These are phyloP conservation scores for Takifugu bimaculatus DNA, from an alignment of 2,113 vertebrate species.

Conservation along the genomic window DNA sequence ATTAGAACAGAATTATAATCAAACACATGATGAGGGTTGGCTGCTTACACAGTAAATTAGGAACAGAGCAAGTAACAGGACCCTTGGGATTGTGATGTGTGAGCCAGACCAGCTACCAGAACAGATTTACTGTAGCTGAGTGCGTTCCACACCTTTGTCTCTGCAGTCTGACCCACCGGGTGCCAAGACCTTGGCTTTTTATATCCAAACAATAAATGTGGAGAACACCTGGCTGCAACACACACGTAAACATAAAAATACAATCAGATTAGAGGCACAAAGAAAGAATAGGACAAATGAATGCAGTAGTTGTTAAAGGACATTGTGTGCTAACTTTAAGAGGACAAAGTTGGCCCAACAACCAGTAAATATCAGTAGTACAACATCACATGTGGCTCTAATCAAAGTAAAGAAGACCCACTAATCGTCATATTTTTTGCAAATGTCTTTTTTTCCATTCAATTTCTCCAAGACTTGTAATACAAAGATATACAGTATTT, in stretches of 20 bases:
- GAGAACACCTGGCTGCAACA: conserved; percentile 11
- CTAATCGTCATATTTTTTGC: neutral
- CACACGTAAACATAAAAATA: neutral
- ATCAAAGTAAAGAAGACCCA: neutral
- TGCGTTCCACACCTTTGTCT: conserved; percentile 23
- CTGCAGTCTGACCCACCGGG: conserved; percentile 12
- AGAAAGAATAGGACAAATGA: neutral
- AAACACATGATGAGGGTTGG: too few species aligned
- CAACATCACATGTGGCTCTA: neutral
- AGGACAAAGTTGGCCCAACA: too few species aligned
- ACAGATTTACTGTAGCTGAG: neutral
- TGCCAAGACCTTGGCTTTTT: conserved; percentile 14
- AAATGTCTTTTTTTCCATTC: neutral
- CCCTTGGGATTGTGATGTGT: neutral
- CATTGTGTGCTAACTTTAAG: too few species aligned
- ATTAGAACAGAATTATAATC: too few species aligned
- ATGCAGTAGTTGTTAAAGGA: too few species aligned
- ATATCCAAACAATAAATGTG: conserved; percentile 19
- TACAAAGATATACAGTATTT: too few species aligned
- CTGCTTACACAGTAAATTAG: neutral
- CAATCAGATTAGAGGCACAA: neutral
- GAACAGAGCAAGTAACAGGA: neutral
- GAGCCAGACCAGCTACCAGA: conserved; percentile 2
- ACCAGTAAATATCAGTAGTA: too few species aligned
- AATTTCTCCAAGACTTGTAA: too few species aligned